phyloP scores from a whole-genome alignment of 1,140 invertebrate genomes.

The Homarus americanus region DNA sequence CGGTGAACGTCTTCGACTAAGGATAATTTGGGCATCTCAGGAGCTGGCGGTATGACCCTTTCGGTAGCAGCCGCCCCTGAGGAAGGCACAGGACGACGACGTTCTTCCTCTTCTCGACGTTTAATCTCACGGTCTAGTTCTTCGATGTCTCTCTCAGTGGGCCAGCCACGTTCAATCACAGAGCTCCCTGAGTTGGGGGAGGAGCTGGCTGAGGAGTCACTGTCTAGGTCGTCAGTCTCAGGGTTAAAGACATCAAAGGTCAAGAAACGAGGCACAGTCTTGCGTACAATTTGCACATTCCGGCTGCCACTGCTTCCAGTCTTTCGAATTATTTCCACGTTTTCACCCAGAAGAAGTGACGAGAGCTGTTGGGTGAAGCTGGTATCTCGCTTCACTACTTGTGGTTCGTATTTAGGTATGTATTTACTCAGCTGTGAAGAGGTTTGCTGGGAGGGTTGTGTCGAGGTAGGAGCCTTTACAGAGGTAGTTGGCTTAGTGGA shows the following conservation, averaged over 20 bases:
- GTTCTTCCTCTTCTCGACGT: slow-evolving; percentile 71
- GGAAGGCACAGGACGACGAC: slow-evolving; percentile 75
- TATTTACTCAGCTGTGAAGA: slow-evolving; percentile 11
- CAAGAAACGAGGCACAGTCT: slow-evolving; percentile 84
- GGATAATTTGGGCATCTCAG: slow-evolving; percentile 71
- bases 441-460: background rate
- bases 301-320: slow-evolving; percentile 54
- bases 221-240: slow-evolving; percentile 93
- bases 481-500: slow-evolving; percentile 11
- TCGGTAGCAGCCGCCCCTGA: slow-evolving; percentile 27
- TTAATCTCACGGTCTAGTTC: slow-evolving; percentile 72
- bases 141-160: slow-evolving; percentile 72
- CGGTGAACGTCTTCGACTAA: slow-evolving; percentile 72
- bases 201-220: slow-evolving; percentile 90
- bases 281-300: slow-evolving; percentile 74
- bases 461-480: slow-evolving; percentile 7
- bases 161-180: slow-evolving; percentile 75
- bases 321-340: slow-evolving; percentile 76
- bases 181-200: slow-evolving; percentile 89
- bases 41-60: slow-evolving; percentile 44
- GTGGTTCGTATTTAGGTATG: slow-evolving; percentile 61
- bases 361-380: slow-evolving; percentile 75
- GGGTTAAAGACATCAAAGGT: slow-evolving; percentile 93
- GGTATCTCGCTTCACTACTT: slow-evolving; percentile 69
- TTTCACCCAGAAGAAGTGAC: slow-evolving; percentile 75